Percentiles rank a stretch among this genome's conserved stretches.
Conservation (phyloP, 1,140 invertebrate genomes). For the Zaprionus africanus region DNA sequence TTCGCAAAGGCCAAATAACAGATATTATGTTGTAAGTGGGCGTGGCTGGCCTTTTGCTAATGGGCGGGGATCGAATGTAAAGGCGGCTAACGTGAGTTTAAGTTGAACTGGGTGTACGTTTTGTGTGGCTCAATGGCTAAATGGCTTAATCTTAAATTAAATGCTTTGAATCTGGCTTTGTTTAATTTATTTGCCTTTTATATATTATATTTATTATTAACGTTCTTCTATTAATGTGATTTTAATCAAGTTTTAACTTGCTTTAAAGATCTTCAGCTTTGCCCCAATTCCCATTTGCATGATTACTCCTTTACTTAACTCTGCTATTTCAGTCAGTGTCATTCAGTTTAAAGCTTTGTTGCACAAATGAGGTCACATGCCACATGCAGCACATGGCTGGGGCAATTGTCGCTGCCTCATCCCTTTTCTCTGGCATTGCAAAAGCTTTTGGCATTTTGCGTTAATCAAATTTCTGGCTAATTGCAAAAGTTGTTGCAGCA, state of each 20-base stretch:
- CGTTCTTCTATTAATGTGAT: no score
- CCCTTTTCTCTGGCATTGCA: neutral
- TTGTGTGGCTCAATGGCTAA: neutral
- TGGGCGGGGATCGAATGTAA: neutral
- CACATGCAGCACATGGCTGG: constrained; percentile 36
- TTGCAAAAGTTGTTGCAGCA: constrained; percentile 28
- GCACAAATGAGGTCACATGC: neutral
- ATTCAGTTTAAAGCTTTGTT: neutral
- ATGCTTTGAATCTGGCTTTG: neutral
- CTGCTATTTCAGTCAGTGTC: neutral
- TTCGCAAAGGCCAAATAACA: constrained; percentile 17
- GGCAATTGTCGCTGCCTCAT: constrained; percentile 3
- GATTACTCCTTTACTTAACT: neutral
- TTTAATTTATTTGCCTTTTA: no score
- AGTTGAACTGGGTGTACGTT: neutral
- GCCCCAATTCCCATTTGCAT: neutral
- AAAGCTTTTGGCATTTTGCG: constrained; percentile 8
- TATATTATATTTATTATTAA: no score
- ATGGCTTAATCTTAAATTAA: neutral
- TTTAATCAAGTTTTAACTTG: no score
- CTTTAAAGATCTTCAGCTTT: no score
- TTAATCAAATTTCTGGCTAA: constrained; percentile 47
- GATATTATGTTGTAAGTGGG: constrained; percentile 47
- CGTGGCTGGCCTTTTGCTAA: neutral
- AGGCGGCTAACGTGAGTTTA: neutral